Base-by-base conservation (phyloP, 1,140 invertebrate species). In the Hypothenemus hampei region DNA sequence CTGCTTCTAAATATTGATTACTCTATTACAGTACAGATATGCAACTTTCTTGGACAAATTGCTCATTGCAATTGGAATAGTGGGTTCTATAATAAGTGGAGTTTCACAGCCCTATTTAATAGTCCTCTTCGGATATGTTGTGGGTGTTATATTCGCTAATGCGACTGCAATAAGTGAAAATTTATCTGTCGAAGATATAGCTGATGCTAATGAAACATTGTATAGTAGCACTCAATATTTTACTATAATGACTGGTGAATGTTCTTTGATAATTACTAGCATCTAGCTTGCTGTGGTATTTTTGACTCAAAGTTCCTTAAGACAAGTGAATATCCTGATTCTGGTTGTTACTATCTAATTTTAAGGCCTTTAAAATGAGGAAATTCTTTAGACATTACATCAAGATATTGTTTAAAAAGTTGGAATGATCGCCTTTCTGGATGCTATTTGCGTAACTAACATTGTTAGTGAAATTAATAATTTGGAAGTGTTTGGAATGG, bases 351-450 rank as follows among this genome's bases (percentile, higher is more conserved):
- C n/a, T n/a, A n/a, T n/a, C n/a, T n/a, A n/a, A n/a, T n/a, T n/a
- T n/a, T n/a, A 50, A 81, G 76, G 71, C 75, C 5, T 77, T 75
- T 70, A 61, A 66, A 70, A 71, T 77, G 55, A 65, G 85, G 61
- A 74, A 78, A 72, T 74, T 72, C 71, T 88, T 79, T 73, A 75
- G 57, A 81, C 78, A 7, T 71, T 79, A 62, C 84, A 82, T 68
- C 81, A 83, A 64, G 81, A 93, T 65, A 89, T 93, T 66, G 77
- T 78, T 52, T 94, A 93, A 68, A 96, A 96, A 70, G 74, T 93
- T 15, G 84, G 83, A 3, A 84, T 86, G 43, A 86, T 93, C 61
- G 68, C 89, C 8, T 86, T 85, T 65, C 86, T 82, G 54, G 69
- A 86, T 29, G 71, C 83, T 0, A 79, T 80, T 0, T 91, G 89